These are phyloP conservation scores for Pecten maximus DNA, from an alignment of 2,888 invertebrate genomes.

Conservation along the genomic window DNA sequence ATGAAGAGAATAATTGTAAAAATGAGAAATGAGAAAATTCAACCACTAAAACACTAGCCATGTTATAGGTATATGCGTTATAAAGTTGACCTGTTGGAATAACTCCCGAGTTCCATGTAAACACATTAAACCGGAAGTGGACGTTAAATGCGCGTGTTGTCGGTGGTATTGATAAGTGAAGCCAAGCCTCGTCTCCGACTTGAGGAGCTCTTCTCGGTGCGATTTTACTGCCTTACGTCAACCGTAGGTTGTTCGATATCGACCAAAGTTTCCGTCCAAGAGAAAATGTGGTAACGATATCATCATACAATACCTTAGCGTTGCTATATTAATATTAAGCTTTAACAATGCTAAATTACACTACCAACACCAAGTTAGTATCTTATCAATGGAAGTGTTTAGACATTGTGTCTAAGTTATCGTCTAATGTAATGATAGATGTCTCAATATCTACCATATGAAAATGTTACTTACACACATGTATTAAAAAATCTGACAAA, in stretches of 20 bases:
- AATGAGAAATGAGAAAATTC: neutral
- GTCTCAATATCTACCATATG: too few species aligned
- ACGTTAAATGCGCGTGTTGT: neutral
- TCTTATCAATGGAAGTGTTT: too few species aligned
- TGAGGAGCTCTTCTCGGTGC: neutral
- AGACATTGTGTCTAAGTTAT: too few species aligned
- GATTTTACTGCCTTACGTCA: neutral
- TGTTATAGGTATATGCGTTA: neutral
- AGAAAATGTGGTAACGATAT: neutral
- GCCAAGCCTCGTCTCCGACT: neutral
- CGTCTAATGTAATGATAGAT: too few species aligned
- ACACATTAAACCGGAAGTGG: neutral
- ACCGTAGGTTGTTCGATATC: neutral
- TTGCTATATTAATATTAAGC: too few species aligned
- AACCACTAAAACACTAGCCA: neutral
- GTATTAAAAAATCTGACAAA: too few species aligned
- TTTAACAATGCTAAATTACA: too few species aligned
- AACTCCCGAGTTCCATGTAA: neutral
- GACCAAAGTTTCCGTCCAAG: neutral
- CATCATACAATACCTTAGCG: too few species aligned
- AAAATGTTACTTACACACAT: too few species aligned
- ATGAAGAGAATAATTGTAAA: too few species aligned
- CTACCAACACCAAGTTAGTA: too few species aligned
- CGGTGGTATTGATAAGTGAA: neutral
- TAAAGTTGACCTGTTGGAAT: slow-evolving; percentile 5